Evolutionary conservation across 37 sponge, comb jelly and placozoan species (phyloP), one percentile per base, ranked within the genome.

Genomic region (Ianthella basta): DNA sequence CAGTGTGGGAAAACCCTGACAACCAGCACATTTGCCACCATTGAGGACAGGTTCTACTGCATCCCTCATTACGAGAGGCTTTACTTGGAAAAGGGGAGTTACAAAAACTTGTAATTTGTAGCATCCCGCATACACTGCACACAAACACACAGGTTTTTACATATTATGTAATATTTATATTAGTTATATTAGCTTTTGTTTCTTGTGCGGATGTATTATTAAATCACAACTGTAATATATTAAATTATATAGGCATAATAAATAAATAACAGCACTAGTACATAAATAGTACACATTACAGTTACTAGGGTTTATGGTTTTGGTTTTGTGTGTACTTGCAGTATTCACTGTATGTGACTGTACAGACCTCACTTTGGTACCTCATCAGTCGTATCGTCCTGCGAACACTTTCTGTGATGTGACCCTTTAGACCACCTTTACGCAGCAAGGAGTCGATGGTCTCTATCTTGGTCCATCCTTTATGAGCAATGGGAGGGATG

Each of bases 391-490:
- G 56, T 24, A 99, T 72, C 3, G 88, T 86, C 59, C 60, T 41
- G 15, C 91, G 75, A 37, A 92, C 53, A 33, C 87, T 86, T 35
- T 93, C 86, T 0, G 95, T 91, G n/a, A 99, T 86, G 13, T 56
- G 79, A 23, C 88, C 94, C 56, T 75, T 93, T 35, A 87, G 92
- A 32, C 97, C 97, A 18, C 91, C 99, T 68, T 99, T 99, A 27
- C 89, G 86, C 15, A 99, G 87, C 36, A 99, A 87, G 18, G 94
- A 91, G 89, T 95, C 94, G 4, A 99, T 78, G 4, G 99, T 89
- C 64, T 95, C 88, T 19, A 86, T 59, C 78, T 93, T 95, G 29
- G 64, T 93, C 99, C 99, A 99, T 25, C 94, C 92, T 89, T 44
- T 0, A 30, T 81, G 57, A 29, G 24, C 12, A 10, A 30, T 13